A percentile compares a stretch with the other conserved stretches of the same genome.
Conservation (phyloP, 2,113 vertebrate species). For the Tyto alba region DNA sequence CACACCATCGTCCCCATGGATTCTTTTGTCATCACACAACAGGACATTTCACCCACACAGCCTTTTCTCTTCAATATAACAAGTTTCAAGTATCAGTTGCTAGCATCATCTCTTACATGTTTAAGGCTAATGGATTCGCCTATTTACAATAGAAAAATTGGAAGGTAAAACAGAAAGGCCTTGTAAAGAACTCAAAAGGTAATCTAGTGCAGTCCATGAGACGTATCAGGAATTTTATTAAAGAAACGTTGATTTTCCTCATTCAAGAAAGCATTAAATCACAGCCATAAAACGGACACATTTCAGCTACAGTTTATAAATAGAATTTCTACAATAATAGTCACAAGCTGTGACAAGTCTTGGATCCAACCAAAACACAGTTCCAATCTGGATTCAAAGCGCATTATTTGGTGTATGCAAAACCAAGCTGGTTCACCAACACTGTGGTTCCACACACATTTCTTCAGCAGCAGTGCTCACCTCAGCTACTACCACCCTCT, state of each 20-base stretch:
- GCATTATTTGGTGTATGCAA: background rate
- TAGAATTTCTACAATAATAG: background rate
- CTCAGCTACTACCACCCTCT: background rate
- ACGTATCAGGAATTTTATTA: background rate
- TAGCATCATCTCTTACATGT: background rate
- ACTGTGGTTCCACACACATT: fast-evolving
- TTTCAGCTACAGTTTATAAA: background rate
- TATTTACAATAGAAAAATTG: background rate
- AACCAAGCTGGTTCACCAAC: background rate
- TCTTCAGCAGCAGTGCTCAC: background rate
- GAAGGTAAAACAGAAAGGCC: background rate
- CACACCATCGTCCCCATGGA: background rate
- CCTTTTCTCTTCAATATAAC: background rate
- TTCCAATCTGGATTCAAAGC: background rate
- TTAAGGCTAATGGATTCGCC: background rate
- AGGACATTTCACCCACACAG: background rate
- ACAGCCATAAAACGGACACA: background rate
- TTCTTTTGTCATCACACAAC: background rate
- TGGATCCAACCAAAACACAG: background rate
- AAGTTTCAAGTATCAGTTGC: background rate
- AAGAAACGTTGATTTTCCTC: background rate
- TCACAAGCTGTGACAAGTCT: background rate
- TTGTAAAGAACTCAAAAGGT: background rate
- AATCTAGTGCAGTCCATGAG: background rate
- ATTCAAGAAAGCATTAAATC: background rate